Conservation (phyloP, 2,888 invertebrate genomes). For the Machimus rusticus region DNA sequence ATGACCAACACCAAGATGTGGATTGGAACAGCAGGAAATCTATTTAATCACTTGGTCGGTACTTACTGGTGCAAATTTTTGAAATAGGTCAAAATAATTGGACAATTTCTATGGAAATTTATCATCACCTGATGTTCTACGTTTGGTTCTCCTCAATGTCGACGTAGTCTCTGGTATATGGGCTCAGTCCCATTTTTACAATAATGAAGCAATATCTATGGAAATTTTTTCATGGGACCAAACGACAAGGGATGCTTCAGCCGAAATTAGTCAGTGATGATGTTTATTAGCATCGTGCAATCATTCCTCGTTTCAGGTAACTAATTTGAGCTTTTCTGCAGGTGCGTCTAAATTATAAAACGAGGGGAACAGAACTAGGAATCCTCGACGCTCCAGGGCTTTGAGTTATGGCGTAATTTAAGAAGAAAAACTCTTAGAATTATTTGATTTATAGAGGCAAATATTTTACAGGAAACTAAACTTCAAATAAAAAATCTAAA, state of each 20-base stretch:
- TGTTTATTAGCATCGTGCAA: background rate
- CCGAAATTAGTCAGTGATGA: background rate
- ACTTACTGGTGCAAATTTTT: background rate
- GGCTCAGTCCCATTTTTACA: background rate
- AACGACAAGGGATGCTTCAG: background rate
- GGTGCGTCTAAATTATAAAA: background rate
- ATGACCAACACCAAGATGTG: background rate
- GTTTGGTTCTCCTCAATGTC: background rate
- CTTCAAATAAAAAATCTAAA: background rate
- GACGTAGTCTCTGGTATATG: background rate
- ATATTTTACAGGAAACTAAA: background rate
- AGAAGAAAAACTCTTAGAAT: background rate
- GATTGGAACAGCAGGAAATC: background rate
- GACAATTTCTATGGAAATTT: conserved; percentile 20
- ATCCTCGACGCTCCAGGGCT: background rate
- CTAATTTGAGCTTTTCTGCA: background rate
- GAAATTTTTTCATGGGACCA: conserved; percentile 7
- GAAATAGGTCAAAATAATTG: conserved; percentile 15
- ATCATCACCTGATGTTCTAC: background rate
- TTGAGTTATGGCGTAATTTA: background rate
- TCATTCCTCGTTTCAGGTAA: background rate
- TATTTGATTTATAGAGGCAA: background rate
- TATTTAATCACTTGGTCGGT: background rate
- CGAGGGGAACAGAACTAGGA: background rate
- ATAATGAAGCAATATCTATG: conserved; percentile 27